Base-by-base conservation (phyloP, 2,888 invertebrate genomes). In the Nymphalis c-album region DNA sequence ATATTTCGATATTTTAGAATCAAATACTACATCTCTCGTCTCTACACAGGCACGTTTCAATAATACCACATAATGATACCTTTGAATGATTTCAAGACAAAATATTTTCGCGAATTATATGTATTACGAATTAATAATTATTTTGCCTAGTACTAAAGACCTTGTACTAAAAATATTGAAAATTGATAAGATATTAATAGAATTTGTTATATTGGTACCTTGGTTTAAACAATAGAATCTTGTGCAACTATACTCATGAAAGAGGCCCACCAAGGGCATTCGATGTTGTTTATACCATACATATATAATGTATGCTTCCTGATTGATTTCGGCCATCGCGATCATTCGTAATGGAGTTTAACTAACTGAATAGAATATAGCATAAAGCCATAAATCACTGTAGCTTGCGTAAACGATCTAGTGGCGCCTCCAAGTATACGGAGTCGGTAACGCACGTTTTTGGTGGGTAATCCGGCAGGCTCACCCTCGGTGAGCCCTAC, bases 141-240 rank as follows among this genome's bases (percentile, higher is more conserved):
- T 10, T 67, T 62, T 31, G 50, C 57, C 40, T 26, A 57, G 18
- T 48, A 61, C 40, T 48, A 13, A 3, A 13, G 58, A 53, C 69
- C 69, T 69, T 64, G 68, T 63, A 47, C 62, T 62, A 65, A 69
- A 69, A 65, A 64, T 59, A 64, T 51, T 58, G n/a, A n/a, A 51
- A 40, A 68, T 45, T 69, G 65, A 69, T 68, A 68, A 65, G 62
- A 60, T 7, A 26, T 40, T 31, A 64, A 51, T 60, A 62, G 4
- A 62, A 64, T 65, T 69, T 58, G 53, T 65, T 69, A 46, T 50
- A 59, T 60, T 53, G 53, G 50, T 69, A 51, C 55, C 13, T 20
- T 58, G 53, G 20, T 62, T 16, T 20, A 50, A 67, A 67, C 62
- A 67, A 67, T 62, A 63, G 63, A 35, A 48, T 31, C 47, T 6